Evolutionary conservation across 2,113 vertebrate genomes (phyloP).

Genomic region (Zapornia atra): DNA sequence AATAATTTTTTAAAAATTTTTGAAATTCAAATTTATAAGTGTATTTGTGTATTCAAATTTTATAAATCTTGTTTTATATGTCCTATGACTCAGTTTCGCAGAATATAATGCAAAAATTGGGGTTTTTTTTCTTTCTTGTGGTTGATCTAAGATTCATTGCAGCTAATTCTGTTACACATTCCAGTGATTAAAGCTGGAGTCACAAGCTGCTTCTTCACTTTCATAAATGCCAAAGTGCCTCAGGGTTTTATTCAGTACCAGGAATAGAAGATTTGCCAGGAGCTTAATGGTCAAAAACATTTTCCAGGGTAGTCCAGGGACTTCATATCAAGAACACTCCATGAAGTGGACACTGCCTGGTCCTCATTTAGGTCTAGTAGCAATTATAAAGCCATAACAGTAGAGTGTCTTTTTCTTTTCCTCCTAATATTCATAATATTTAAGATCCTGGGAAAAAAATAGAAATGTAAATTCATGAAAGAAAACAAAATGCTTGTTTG

Average conservation of each 20-base stretch:
- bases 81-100: neutral
- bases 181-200: neutral
- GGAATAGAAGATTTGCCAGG: neutral
- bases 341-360: neutral
- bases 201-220: neutral
- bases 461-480: neutral
- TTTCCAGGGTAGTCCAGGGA: neutral
- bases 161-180: slow-evolving; percentile 8
- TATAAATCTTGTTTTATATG: neutral
- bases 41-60: neutral
- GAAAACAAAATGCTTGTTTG: neutral
- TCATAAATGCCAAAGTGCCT: slow-evolving; percentile 17
- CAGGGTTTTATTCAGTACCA: neutral
- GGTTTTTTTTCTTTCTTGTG: neutral
- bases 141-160: neutral
- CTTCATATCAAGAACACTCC: neutral
- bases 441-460: neutral
- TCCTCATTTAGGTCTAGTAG: neutral
- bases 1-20: neutral
- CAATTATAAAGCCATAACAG: slow-evolving; percentile 17
- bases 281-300: slow-evolving; percentile 7
- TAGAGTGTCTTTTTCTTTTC: neutral
- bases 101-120: neutral
- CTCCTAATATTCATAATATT: neutral
- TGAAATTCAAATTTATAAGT: neutral